These are phyloP conservation scores for Danionella cerebrum DNA, from an alignment of 2,113 vertebrate genomes.

Conservation along the genomic window DNA sequence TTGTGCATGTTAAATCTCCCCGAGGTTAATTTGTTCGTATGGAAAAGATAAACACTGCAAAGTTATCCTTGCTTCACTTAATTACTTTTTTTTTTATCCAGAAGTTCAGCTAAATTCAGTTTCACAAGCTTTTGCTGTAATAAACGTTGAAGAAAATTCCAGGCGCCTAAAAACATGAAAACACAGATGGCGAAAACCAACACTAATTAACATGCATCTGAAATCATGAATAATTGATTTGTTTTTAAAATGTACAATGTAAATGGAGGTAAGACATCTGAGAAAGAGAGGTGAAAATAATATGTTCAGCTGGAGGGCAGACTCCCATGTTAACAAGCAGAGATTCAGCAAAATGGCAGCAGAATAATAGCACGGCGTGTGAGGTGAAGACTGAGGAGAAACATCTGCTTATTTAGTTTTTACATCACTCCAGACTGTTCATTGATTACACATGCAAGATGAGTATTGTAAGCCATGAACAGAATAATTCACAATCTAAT, in stretches of 20 bases:
- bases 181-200: slow-evolving; percentile 53
- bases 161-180: neutral
- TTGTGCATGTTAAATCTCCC: too few species aligned
- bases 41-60: too few species aligned
- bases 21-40: too few species aligned
- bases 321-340: neutral
- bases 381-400: neutral
- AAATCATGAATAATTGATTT: slow-evolving; percentile 73
- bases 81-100: slow-evolving; percentile 11
- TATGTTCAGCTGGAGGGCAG: neutral
- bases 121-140: neutral
- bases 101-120: neutral
- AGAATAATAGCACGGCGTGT: too few species aligned
- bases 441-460: neutral
- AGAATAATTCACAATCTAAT: neutral
- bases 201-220: slow-evolving; percentile 60
- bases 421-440: neutral
- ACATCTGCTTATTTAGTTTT: neutral
- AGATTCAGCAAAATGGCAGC: neutral
- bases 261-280: slow-evolving; percentile 50
- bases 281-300: slow-evolving; percentile 57
- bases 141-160: neutral
- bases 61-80: slow-evolving; percentile 2
- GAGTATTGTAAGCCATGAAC: neutral
- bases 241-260: slow-evolving; percentile 68